These are phyloP conservation scores for Recurvirostra avosetta DNA, from an alignment of 2,113 vertebrate species.

Conservation along the genomic window DNA sequence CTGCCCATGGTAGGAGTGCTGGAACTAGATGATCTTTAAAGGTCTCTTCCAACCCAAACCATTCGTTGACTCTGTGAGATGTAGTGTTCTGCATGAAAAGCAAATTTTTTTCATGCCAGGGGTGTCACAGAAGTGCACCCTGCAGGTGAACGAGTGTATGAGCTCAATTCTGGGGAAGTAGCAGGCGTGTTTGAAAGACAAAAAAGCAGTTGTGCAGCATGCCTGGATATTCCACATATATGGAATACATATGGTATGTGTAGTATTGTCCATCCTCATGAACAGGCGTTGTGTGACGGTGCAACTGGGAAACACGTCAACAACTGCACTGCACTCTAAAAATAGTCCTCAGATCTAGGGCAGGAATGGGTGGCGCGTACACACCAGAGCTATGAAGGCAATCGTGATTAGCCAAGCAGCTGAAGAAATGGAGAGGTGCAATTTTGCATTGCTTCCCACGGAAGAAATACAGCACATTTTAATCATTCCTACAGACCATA, in stretches of 20 bases:
- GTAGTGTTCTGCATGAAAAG: background rate
- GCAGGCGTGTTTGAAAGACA: background rate
- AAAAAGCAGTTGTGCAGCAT: background rate
- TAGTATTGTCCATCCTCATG: background rate
- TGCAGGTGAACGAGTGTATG: too few relatives aligned
- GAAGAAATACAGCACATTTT: background rate
- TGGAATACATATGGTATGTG: background rate
- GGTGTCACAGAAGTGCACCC: accelerated
- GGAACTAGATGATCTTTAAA: background rate
- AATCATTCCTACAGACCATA: background rate
- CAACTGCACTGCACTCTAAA: background rate
- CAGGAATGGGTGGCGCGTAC: background rate
- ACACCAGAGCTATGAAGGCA: background rate
- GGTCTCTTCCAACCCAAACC: background rate
- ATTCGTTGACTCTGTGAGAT: background rate
- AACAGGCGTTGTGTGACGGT: background rate
- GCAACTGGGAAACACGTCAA: background rate
- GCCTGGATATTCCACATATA: accelerated
- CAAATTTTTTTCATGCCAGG: background rate
- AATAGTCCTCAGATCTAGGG: background rate
- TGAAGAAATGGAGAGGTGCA: background rate
- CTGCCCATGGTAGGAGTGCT: background rate
- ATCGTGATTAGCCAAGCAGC: background rate
- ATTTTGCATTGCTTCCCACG: background rate
- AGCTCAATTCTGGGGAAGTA: background rate